Percentiles rank a stretch among this genome's conserved stretches.
phyloP scores from a whole-genome alignment of 2,113 vertebrate genomes.

The Clupea harengus region DNA sequence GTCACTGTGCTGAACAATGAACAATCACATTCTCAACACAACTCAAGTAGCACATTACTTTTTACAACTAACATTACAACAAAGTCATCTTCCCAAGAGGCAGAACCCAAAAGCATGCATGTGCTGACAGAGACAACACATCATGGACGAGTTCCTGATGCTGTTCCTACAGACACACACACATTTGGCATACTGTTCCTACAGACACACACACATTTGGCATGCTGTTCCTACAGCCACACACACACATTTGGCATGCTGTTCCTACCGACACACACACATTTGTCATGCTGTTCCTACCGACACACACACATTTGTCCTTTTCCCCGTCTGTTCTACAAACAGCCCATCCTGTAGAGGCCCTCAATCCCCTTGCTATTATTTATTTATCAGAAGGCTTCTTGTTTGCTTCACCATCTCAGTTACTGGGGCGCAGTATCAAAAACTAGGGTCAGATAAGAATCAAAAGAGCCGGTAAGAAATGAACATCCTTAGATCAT shows the following conservation, averaged over 20 bases:
- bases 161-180: background rate
- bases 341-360: background rate
- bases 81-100: background rate
- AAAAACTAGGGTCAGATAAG: background rate
- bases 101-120: background rate
- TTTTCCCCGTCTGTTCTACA: background rate
- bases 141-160: no score
- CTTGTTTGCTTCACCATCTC: background rate
- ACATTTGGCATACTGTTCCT: background rate
- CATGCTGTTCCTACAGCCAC: no score
- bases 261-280: background rate
- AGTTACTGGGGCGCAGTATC: background rate
- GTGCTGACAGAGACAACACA: background rate
- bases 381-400: background rate
- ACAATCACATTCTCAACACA: background rate
- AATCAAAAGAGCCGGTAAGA: background rate
- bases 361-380: background rate
- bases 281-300: background rate
- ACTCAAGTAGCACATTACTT: background rate
- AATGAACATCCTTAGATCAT: background rate
- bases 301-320: background rate
- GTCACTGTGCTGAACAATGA: background rate
- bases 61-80: background rate
- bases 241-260: background rate
- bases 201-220: background rate